Conservation (phyloP, 2,888 invertebrate species). For the Hirtodrosophila duncani region DNA sequence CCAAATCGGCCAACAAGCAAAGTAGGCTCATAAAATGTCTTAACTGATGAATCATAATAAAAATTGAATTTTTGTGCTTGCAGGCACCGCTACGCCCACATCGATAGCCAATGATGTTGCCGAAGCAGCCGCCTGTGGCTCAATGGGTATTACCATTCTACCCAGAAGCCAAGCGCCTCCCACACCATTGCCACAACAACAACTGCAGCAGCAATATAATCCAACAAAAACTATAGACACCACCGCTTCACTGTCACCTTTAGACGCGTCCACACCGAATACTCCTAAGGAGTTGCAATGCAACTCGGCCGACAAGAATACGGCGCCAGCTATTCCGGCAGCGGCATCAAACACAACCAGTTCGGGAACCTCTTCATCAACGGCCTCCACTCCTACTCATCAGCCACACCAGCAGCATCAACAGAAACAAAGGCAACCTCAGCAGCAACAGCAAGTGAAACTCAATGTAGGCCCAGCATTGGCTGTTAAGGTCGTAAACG, state of each 20-base stretch:
- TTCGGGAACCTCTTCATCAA: conserved; percentile 54
- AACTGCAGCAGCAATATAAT: conserved; percentile 18
- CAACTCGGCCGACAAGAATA: conserved; percentile 4
- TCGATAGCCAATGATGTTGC: conserved; percentile 62
- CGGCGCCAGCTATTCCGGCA: background rate
- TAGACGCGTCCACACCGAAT: no score
- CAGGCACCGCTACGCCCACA: conserved; percentile 58
- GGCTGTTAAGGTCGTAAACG: background rate
- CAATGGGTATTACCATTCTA: conserved; percentile 30
- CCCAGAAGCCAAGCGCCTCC: conserved; percentile 23
- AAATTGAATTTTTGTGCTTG: background rate
- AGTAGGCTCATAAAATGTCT: conserved; percentile 25
- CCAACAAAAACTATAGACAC: no score
- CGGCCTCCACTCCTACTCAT: conserved; percentile 68
- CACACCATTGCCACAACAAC: conserved; percentile 5
- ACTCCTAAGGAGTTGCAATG: no score
- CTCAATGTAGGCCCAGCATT: background rate
- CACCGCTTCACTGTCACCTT: no score
- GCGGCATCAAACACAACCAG: conserved; percentile 24
- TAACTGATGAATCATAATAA: background rate
- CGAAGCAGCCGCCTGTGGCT: conserved; percentile 44
- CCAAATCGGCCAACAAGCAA: conserved; percentile 62
- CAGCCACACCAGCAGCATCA: conserved; percentile 21
- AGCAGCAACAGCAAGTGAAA: conserved; percentile 2
- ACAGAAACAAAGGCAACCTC: conserved; percentile 4